Evolutionary conservation across 2,113 vertebrate genomes (phyloP), one percentile per base, ranked within the genome.

Genomic region (Corythaeola cristata): DNA sequence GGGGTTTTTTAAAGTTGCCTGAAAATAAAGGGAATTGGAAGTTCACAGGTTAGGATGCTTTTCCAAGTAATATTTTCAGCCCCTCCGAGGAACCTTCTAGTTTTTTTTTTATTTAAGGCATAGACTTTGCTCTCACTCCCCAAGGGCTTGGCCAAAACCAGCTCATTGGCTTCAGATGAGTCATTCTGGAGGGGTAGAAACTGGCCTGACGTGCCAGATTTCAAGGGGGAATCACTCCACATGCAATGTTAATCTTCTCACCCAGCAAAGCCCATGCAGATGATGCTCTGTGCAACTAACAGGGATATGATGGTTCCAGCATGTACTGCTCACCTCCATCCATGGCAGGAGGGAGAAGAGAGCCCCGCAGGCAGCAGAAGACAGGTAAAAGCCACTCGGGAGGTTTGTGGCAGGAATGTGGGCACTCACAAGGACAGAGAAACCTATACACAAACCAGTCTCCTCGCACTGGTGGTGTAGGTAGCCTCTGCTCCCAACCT

Each of bases 11-110:
- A 21, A 86, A 92, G 89, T 75, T 81, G 33, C 35, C 30, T 47
- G 39, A 82, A 96, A 96, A 94, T 52, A 86, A 89, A 85, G 32
- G 49, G 75, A 93, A 84, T 69, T 83, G 37, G 59, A 87, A 74
- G 27, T 6, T 80, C 82, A 80, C 32, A 35, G 6, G 18, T 28
- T 75, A 41, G 35, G 16, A 45, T 49, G 23, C 32, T 89, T 91
- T 89, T 30, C 37, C 15, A n/a, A 78, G 72, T 39, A 67, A n/a
- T 90, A 83, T 49, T 92, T 90, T 84, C 63, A 77, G 15, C 6
- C 28, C 22, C 22, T 35, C 20, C 2, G 8, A n/a, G 44, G 73
- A 66, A 35, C 37, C 30, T 85, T 72, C 14, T 59, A 27, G 33
- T 73, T 68, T 79, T 44, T 20, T 28, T 94, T 88, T 92, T 86